These are phyloP conservation scores for Heliconius sara DNA, from an alignment of 2,888 invertebrate species.

Conservation along the genomic window DNA sequence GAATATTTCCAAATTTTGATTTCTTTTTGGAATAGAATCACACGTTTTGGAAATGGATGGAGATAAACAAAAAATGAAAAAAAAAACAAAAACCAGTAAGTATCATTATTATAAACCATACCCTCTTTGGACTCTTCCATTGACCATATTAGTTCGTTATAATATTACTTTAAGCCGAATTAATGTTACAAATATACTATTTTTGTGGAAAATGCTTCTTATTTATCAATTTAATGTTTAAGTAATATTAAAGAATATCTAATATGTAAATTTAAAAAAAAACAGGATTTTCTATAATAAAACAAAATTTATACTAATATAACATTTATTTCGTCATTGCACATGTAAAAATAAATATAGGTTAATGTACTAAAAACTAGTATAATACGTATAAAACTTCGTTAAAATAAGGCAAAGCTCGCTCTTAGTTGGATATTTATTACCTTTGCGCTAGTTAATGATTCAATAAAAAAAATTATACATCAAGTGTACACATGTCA, in stretches of 20 bases:
- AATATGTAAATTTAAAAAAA: not conserved
- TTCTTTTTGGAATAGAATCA: too few relatives aligned
- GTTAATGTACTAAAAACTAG: not conserved
- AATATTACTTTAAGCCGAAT: not conserved
- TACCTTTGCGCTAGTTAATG: not conserved
- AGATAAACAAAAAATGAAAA: not conserved
- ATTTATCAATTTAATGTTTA: too few relatives aligned
- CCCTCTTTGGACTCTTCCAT: not conserved
- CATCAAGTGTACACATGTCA: constrained; percentile 83
- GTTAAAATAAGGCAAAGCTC: not conserved
- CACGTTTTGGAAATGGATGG: not conserved
- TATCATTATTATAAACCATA: not conserved
- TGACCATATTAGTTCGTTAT: not conserved
- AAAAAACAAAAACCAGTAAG: not conserved
- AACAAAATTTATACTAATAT: not conserved
- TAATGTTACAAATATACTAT: not conserved
- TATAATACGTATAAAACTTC: constrained; percentile 8
- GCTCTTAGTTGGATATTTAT: not conserved
- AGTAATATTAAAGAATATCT: too few relatives aligned
- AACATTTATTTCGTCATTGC: constrained; percentile 15
- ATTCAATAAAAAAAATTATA: not conserved
- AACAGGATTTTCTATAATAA: not conserved
- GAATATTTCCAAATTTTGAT: not conserved
- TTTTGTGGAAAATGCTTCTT: not conserved
- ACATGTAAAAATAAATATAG: constrained; percentile 23